Base-by-base conservation (phyloP, 1,140 invertebrate species). In the Medauroidea extradentata region DNA sequence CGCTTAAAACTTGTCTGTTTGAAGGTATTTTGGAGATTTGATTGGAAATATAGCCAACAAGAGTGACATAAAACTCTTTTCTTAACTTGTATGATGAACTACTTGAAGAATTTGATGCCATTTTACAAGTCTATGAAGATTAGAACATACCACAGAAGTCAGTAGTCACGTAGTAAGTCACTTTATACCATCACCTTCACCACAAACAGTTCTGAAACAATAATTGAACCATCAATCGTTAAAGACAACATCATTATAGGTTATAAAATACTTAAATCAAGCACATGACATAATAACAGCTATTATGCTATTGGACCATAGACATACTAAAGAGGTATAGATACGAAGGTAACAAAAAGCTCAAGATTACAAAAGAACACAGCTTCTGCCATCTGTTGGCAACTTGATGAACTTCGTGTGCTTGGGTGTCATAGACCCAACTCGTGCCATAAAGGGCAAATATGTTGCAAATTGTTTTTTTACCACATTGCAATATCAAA, bases 31-130 rank as follows among this genome's bases (percentile, higher is more conserved):
- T 51, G 27, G 25, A 5, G 9, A 51, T 21, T 51, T 51, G 49
- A 51, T 51, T 51, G 49, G 49, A 27, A 51, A 51, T 51, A 16
- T 25, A 51, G 24, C 49, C 49, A 51, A 21, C 9, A 51, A 51
- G 49, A 51, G 49, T 16, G 25, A 51, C 9, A 51, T 51, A 51
- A 27, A 34, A 34, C 29, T 7, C 29, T 34, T 11, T 16, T 4
- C 49, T 51, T 51, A 18, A 48, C 9, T 11, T 48, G 24, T 51
- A n/a, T 27, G 49, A 27, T 8, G n/a, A 51, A 51, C 49, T 51
- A 51, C 49, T 8, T 25, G 49, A 51, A 51, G 49, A 51, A 51
- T 3, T 51, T 23, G 49, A 23, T 51, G 49, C 49, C 25, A 51
- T 51, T 18, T 51, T 27, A 27, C 49, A 51, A 51, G 49, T 51